A percentile compares a stretch with the other conserved stretches of the same genome.
These are phyloP conservation scores for Plebejus anna DNA, from an alignment of 2,888 invertebrate genomes.

Conservation along the genomic window DNA sequence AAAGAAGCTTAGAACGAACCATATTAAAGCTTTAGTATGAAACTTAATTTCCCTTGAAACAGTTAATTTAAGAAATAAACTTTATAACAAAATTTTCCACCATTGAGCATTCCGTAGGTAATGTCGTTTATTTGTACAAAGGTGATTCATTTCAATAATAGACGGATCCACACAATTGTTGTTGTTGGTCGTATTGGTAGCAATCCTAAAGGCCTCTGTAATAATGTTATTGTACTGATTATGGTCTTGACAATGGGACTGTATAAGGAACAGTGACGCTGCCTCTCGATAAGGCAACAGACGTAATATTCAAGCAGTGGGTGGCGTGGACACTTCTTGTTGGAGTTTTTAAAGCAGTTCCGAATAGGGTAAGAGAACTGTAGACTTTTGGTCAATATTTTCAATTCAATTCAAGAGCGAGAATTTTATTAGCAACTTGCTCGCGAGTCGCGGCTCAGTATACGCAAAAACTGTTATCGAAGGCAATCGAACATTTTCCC, in stretches of 20 bases:
- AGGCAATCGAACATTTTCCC: too few species aligned
- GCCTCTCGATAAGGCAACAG: not conserved
- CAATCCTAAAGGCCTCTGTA: not conserved
- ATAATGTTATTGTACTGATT: conserved; percentile 21
- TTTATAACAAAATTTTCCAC: too few species aligned
- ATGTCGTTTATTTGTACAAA: not conserved
- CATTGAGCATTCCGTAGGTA: not conserved
- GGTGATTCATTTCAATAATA: not conserved
- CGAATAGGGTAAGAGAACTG: conserved; percentile 7
- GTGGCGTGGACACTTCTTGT: not conserved
- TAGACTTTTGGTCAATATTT: not conserved
- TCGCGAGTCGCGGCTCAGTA: too few species aligned
- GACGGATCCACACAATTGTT: conserved; percentile 5
- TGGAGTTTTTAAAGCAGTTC: not conserved
- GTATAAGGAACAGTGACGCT: conserved; percentile 23
- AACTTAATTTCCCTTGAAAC: too few species aligned
- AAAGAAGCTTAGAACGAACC: not conserved
- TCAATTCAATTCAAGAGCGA: too few species aligned
- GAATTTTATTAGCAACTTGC: too few species aligned
- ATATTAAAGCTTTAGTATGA: not conserved
- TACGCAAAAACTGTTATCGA: not conserved
- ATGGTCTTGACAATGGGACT: conserved; percentile 24
- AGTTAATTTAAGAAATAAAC: not conserved
- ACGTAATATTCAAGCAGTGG: not conserved
- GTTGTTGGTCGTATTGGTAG: conserved; percentile 3